phyloP scores from a whole-genome alignment of 2,888 invertebrate genomes.

The Tridacna crocea region DNA sequence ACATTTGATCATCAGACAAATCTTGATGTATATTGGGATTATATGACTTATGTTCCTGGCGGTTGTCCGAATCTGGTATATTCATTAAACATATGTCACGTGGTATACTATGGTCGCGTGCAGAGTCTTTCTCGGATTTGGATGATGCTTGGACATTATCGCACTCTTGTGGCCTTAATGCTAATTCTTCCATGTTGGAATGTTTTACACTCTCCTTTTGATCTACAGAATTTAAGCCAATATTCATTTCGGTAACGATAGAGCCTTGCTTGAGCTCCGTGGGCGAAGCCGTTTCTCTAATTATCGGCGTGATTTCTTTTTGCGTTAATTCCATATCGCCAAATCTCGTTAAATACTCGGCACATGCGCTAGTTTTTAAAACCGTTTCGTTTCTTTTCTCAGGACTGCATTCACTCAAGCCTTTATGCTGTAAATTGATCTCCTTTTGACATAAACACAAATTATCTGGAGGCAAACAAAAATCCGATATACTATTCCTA shows the following conservation, averaged over 20 bases:
- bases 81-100: conserved; percentile 25
- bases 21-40: conserved; percentile 46
- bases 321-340: conserved; percentile 2
- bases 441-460: neutral
- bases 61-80: conserved; percentile 14
- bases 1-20: conserved; percentile 45
- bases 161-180: conserved; percentile 15
- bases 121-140: neutral
- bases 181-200: conserved; percentile 38
- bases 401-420: neutral
- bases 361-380: too few relatives aligned
- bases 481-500: conserved; percentile 1
- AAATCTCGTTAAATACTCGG: neutral
- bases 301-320: conserved; percentile 22
- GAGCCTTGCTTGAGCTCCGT: conserved; percentile 28
- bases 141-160: conserved; percentile 6
- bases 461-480: neutral
- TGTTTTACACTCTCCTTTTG: conserved; percentile 21
- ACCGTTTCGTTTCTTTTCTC: too few relatives aligned
- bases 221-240: conserved; percentile 27
- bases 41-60: conserved; percentile 32
- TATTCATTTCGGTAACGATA: conserved; percentile 35
- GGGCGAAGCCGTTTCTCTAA: conserved; percentile 28
- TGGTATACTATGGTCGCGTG: conserved; percentile 25
- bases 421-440: neutral